Conservation (phyloP, 1,140 invertebrate species). For the Hetaerina americana region DNA sequence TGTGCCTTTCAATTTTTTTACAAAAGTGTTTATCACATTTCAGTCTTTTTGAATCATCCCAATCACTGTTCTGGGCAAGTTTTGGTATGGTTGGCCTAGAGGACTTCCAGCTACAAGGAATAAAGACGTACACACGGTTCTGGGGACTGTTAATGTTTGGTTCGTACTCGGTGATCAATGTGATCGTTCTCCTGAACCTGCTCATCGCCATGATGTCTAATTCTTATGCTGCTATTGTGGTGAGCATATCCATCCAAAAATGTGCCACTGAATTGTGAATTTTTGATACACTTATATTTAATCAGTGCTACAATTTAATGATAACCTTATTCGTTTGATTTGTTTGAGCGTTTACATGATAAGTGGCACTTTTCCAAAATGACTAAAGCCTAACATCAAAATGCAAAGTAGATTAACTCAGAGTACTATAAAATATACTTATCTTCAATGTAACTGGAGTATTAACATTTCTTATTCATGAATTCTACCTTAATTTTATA, state of each 20-base stretch:
- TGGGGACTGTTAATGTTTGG: constrained; percentile 72
- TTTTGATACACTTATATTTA: too few relatives aligned
- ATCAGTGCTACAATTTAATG: too few relatives aligned
- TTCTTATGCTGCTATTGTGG: constrained; percentile 67
- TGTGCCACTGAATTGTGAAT: background rate
- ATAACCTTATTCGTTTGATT: too few relatives aligned
- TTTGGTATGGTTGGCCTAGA: constrained; percentile 74
- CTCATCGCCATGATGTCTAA: constrained; percentile 88
- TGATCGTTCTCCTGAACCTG: constrained; percentile 72
- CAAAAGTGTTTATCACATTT: constrained; percentile 26
- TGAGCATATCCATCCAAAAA: constrained; percentile 24
- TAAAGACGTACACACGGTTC: constrained; percentile 64
- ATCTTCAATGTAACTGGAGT: too few relatives aligned
- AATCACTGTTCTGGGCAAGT: constrained; percentile 81
- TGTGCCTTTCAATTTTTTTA: too few relatives aligned
- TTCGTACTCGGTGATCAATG: constrained; percentile 69
- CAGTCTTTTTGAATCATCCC: constrained; percentile 79
- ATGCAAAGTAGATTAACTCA: too few relatives aligned
- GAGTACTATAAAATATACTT: too few relatives aligned
- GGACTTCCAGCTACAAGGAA: constrained; percentile 58
- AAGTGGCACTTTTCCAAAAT: too few relatives aligned
- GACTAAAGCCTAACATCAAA: too few relatives aligned
- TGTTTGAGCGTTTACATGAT: too few relatives aligned
- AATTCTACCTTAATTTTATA: too few relatives aligned
- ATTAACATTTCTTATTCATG: too few relatives aligned